Base-by-base conservation (phyloP, 30 jellyfish, hydroid and myxozoan genomes). In the Chironex yamaguchii region DNA sequence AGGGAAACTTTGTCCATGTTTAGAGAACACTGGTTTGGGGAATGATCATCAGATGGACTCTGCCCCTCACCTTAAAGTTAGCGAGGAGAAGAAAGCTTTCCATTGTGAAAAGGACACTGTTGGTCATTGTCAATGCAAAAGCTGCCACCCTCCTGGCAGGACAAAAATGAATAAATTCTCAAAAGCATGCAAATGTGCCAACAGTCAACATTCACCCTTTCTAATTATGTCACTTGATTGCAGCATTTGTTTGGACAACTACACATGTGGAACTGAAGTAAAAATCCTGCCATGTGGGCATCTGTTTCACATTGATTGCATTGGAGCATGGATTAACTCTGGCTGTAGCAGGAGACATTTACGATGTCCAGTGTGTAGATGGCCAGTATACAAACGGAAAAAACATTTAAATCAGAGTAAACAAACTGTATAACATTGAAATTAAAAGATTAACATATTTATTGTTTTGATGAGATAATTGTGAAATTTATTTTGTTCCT, bases 321-420 rank as follows among this genome's bases (percentile, higher is more conserved):
- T 89, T 49, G 91, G 71, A 12, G 71, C 67, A 29, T 94, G 99
- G 99, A 28, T 94, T 25, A 53, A 66, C 27, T 50, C 62, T 29
- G 89, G 96, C 12, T 33, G 26, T 25, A 76, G 54, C 3, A 11
- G 36, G 4, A 88, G 84, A 26, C 79, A 79, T 68, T 48, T 34
- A 58, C 78, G 84, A 67, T 94, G 99, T 67, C 99, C 99, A 2
- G 92, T 89, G 6, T 94, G 99, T 76, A 71, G 99, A 29, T 88
- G 96, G 96, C 99, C 99, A 20, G 95, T 91, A 24, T 54, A 79
- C 66, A 82, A 86, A 35, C 14, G 33, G 14, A 85, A 92, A 66
- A 34, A 49, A 42, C n/a, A n/a, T n/a, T n/a, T n/a, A n/a, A n/a
- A n/a, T n/a, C n/a, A n/a, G n/a, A n/a, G n/a, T n/a, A n/a, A n/a